Evolutionary conservation across 2,888 invertebrate genomes (phyloP), one percentile per base, ranked within the genome.

Genomic region (Phaedon cochleariae): DNA sequence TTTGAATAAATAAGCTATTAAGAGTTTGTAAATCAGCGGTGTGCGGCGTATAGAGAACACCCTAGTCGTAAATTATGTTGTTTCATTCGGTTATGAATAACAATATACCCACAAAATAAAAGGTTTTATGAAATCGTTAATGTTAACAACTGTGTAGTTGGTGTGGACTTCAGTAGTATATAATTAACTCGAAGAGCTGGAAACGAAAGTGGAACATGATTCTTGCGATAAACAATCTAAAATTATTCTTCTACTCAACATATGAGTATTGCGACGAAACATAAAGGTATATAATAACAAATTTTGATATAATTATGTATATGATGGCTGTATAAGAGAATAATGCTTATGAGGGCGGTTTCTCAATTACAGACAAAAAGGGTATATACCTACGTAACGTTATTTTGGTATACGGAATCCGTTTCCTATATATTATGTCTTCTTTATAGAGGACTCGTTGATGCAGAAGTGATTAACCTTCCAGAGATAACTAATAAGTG

Each of bases 1-100:
- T 82, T 82, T 83, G 83, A 83, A 83, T 83, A 83, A 83, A 83
- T 83, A 83, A 83, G 83, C 83, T 82, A 83, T 83, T 83, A 83
- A 81, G 80, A 81, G 82, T 81, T 82, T 81, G 81, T 83, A 80
- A 81, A 80, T 81, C 80, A 81, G 77, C 71, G 77, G 79, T 76
- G 45, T 41, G 26, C 26, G 57, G 57, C 45, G 57, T 29, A 57
- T 57, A 75, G 74, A 74, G 75, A 77, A 78, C 79, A 80, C 81
- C 78, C 77, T 73, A 59, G 74, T 81, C 80, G 81, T 83, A 82
- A 83, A 83, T 83, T 82, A 82, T 82, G 81, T 83, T 83, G 82
- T 83, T 81, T 79, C 57, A 57, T 17, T 41, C 22, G 26, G 55
- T 55, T 57, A 54, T 54, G 37, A 54, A 37, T 37, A 34, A 54